A percentile compares a stretch with the other conserved stretches of the same genome.
phyloP scores from a whole-genome alignment of 2,888 invertebrate species.

The Apamea monoglypha region DNA sequence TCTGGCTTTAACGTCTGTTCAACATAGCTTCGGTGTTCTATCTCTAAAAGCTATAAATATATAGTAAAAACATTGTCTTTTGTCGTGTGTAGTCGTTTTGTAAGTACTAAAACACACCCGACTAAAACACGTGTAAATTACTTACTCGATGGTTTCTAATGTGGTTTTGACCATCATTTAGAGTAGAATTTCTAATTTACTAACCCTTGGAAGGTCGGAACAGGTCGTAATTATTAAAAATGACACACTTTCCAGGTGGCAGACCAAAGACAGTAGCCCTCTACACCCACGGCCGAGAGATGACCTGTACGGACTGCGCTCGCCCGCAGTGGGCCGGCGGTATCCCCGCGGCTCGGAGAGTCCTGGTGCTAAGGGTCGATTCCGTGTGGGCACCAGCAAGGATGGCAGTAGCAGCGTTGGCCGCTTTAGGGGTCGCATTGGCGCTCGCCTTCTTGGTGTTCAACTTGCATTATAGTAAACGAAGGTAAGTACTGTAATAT shows the following conservation, averaged over 20 bases:
- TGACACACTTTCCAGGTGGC: constrained; percentile 88
- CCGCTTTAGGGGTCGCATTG: constrained; percentile 93
- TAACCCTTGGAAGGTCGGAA: neutral
- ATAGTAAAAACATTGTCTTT: neutral
- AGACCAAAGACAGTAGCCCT: constrained; percentile 93
- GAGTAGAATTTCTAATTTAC: neutral
- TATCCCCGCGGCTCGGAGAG: constrained; percentile 94
- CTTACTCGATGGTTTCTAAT: neutral
- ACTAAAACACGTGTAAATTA: no score
- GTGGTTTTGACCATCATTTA: neutral
- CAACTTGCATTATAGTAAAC: constrained; percentile 95
- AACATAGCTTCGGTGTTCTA: neutral
- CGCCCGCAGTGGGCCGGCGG: constrained; percentile 94
- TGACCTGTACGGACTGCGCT: constrained; percentile 92
- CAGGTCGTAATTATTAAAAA: neutral
- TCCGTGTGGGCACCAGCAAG: constrained; percentile 95
- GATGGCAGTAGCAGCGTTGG: constrained; percentile 93
- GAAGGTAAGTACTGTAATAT: constrained; percentile 91
- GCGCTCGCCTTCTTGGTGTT: constrained; percentile 94
- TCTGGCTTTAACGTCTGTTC: neutral
- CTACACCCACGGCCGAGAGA: constrained; percentile 91
- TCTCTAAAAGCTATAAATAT: no score
- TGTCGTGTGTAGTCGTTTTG: neutral
- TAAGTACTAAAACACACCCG: no score
- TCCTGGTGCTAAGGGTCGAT: constrained; percentile 93